Evolutionary conservation across 1,140 invertebrate genomes (phyloP).

Genomic region (Zophobas morio): DNA sequence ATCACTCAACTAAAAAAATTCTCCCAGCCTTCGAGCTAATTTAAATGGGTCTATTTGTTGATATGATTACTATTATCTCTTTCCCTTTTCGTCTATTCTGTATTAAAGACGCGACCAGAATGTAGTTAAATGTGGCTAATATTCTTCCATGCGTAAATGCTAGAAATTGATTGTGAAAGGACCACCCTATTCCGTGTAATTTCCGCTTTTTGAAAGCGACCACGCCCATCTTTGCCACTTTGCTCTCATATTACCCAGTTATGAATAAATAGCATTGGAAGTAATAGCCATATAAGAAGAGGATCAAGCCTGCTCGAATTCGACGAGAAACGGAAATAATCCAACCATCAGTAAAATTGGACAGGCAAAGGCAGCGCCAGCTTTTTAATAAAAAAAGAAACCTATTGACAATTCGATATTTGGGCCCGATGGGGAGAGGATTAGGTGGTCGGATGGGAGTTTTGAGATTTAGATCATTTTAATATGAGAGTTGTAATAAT

Average conservation of each 20-base stretch:
- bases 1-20: background rate
- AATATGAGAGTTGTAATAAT: no score
- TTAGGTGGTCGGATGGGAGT: no score
- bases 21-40: no score
- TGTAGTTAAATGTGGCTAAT: background rate
- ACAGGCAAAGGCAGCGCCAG: constrained; percentile 1
- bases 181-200: constrained; percentile 22
- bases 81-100: background rate
- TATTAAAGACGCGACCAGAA: constrained; percentile 10
- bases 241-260: background rate
- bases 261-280: constrained; percentile 22
- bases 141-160: constrained; percentile 18
- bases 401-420: no score
- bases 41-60: no score
- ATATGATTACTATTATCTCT: background rate
- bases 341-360: constrained; percentile 28
- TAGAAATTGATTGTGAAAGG: constrained; percentile 35
- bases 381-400: constrained; percentile 24
- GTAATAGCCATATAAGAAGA: constrained; percentile 2
- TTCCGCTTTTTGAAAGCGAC: constrained; percentile 29
- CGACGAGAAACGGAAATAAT: constrained; percentile 29
- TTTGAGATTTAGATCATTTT: no score
- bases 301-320: background rate
- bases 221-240: constrained; percentile 18
- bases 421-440: no score